Conservation (phyloP, 1,140 invertebrate genomes). For the Proales similis region DNA sequence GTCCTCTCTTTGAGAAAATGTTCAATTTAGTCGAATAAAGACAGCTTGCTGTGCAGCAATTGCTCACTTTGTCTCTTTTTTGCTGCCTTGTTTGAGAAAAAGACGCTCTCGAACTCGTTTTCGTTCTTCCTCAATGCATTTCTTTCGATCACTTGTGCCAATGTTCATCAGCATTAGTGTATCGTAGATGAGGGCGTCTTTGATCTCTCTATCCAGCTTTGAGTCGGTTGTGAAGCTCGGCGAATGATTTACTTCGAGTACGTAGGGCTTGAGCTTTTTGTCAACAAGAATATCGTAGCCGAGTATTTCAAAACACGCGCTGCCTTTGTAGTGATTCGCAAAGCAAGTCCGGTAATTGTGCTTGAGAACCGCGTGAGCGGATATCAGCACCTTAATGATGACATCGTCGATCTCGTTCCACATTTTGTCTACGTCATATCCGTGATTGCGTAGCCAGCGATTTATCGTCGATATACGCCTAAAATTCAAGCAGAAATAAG, state of each 20-base stretch:
- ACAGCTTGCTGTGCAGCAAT: neutral
- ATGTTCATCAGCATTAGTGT: constrained; percentile 75
- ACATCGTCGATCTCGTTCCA: constrained; percentile 66
- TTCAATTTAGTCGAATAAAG: constrained; percentile 3
- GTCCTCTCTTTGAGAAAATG: constrained; percentile 46
- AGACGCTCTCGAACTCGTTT: constrained; percentile 52
- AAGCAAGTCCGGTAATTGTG: constrained; percentile 81
- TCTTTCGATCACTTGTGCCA: constrained; percentile 67
- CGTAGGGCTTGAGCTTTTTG: constrained; percentile 70
- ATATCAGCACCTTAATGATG: constrained; percentile 77
- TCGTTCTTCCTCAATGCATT: constrained; percentile 60
- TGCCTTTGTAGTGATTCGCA: constrained; percentile 70
- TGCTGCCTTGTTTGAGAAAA: constrained; percentile 46
- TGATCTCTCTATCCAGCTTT: constrained; percentile 71
- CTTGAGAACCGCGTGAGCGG: constrained; percentile 72
- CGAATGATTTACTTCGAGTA: constrained; percentile 82
- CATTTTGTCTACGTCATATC: constrained; percentile 65
- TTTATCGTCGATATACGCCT: constrained; percentile 74
- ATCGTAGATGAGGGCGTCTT: constrained; percentile 70
- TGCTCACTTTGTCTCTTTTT: constrained; percentile 50
- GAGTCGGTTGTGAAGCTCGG: constrained; percentile 82
- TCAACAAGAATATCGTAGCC: constrained; percentile 80
- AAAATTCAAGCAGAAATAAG: no score
- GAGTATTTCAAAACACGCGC: constrained; percentile 79
- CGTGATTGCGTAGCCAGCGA: constrained; percentile 62